Evolutionary conservation across 2,113 vertebrate species (phyloP).

Genomic region (Varanus salvator): DNA sequence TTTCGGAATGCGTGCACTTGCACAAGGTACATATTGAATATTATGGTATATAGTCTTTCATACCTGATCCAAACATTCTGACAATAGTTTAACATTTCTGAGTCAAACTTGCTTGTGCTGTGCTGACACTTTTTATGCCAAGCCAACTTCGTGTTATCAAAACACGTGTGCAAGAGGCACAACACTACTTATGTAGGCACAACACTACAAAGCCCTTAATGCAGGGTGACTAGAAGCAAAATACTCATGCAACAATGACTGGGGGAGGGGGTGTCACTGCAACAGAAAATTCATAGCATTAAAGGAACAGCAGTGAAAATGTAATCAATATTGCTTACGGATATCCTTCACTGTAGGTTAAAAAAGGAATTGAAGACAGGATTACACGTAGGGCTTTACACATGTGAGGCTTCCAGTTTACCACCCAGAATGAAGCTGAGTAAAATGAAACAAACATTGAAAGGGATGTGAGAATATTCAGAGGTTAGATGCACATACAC

Average conservation of each 20-base stretch:
- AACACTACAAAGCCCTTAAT: not conserved
- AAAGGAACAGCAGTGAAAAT: not conserved
- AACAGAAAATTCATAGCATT: not conserved
- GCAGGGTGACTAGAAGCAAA: not conserved
- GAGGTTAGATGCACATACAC: not conserved
- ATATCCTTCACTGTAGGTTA: not conserved
- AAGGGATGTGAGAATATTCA: conserved; percentile 6
- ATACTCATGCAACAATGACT: not conserved
- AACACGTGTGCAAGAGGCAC: not conserved
- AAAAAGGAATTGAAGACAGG: not conserved
- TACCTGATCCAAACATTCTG: not conserved
- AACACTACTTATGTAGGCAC: not conserved
- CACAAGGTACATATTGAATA: not conserved
- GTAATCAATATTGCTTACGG: not conserved
- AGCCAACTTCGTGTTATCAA: not conserved
- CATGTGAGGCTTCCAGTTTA: not conserved
- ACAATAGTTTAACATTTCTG: not conserved
- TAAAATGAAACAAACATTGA: not conserved
- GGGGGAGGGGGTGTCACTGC: not conserved
- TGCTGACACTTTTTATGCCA: not conserved
- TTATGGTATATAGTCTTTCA: not conserved
- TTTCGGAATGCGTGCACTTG: not conserved
- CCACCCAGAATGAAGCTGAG: not conserved
- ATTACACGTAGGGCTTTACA: not conserved
- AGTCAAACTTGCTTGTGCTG: not conserved